Base-by-base conservation (phyloP, 2,113 vertebrate genomes). In the Microcebus lehilahytsara region DNA sequence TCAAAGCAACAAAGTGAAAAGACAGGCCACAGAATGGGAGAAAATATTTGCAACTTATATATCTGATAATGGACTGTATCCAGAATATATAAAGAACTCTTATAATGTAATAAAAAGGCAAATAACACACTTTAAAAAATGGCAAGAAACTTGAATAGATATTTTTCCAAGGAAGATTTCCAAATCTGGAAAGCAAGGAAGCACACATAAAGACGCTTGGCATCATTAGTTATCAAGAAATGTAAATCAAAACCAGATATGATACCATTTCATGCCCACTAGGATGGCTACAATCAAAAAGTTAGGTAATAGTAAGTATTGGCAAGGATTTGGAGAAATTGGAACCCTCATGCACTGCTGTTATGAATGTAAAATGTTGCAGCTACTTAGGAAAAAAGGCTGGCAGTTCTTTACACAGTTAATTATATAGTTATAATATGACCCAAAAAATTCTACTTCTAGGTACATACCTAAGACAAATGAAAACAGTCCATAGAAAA, bases 31-130 rank as follows among this genome's bases (percentile, higher is more conserved):
- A 78, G 42, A 83, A 75, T 51, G 49, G 25, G 58, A 86, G 80
- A 94, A 91, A 91, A 46, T 85, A 85, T 60, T 96, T 90, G 34
- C 37, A 77, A 95, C 20, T 40, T 22, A 81, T 81, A 14, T 88
- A 46, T 95, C 30, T 56, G n/a, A 56, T 80, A 81, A 84, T 22
- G 30, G 12, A 77, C 32, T 72, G 11, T 64, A 62, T 40, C 13
- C 23, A 83, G 14, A 72, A 78, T 86, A 49, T 51, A 49, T 78
- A 37, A 83, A 83, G 13, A 62, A 17, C 23, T 27, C 83, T 91
- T 66, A 60, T 4, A 34, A 64, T 19, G 16, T 53, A 74, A 58
- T 34, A 66, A 75, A 46, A 51, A 53, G 37, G 20, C 34, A 79
- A 74, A 74, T 27, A 75, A 74, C 4, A 4, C 11, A 92, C 56